Evolutionary conservation across 2,888 invertebrate species (phyloP).

Genomic region (Bhutanitis thaidina): DNA sequence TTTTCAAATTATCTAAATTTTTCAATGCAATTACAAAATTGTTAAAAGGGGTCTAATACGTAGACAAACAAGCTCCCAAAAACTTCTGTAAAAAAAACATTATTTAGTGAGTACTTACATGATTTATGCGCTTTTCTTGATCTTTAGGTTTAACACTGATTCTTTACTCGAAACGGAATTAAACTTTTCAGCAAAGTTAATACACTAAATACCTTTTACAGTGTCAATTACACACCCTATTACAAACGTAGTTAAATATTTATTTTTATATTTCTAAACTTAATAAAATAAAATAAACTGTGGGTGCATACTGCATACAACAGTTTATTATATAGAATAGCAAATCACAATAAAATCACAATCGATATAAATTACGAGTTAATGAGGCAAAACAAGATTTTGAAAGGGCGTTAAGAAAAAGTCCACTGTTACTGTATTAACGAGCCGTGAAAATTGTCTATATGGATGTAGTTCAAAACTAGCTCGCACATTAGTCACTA

Average conservation of each 20-base stretch:
- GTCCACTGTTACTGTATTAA: background rate
- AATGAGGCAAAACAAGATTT: slow-evolving; percentile 14
- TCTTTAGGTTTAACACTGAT: background rate
- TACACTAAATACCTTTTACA: background rate
- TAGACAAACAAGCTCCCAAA: background rate
- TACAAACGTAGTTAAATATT: slow-evolving; percentile 1
- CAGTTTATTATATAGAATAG: background rate
- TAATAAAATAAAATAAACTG: background rate
- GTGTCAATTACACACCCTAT: slow-evolving; percentile 7
- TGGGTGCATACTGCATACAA: background rate
- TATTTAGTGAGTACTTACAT: slow-evolving; percentile 14
- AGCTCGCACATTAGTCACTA: slow-evolving; percentile 1
- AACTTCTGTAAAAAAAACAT: background rate
- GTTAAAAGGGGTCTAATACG: background rate
- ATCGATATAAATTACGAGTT: slow-evolving; percentile 15
- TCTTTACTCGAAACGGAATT: background rate
- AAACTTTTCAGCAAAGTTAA: slow-evolving; percentile 1
- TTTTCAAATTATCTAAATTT: too few relatives aligned
- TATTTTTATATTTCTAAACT: slow-evolving; percentile 4
- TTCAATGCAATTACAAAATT: background rate
- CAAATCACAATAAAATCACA: slow-evolving; percentile 9
- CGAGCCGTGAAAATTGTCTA: background rate
- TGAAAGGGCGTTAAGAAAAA: background rate
- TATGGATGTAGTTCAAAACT: background rate
- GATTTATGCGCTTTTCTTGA: background rate